phyloP scores from a whole-genome alignment of 2,888 invertebrate genomes.

The Limenitis camilla region DNA sequence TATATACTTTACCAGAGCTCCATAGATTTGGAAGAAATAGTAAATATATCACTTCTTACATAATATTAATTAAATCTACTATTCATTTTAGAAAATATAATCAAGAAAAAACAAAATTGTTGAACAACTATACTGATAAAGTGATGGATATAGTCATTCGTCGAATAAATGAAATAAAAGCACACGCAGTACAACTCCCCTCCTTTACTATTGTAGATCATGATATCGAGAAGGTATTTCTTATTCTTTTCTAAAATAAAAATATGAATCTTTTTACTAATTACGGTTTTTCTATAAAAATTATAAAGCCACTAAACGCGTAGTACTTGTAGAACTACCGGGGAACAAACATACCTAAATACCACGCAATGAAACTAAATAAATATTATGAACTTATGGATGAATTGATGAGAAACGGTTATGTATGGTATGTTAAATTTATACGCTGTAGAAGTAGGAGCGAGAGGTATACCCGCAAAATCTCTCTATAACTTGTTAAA shows the following conservation, averaged over 20 bases:
- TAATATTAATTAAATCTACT: not conserved
- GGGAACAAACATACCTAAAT: too few relatives aligned
- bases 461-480: too few relatives aligned
- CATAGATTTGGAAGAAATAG: too few relatives aligned
- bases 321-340: too few relatives aligned
- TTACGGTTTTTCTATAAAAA: not conserved
- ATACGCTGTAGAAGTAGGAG: too few relatives aligned
- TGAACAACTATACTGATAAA: conserved; percentile 41
- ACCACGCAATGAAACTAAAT: too few relatives aligned
- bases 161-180: conserved; percentile 30
- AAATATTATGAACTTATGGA: too few relatives aligned
- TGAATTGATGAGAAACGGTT: too few relatives aligned
- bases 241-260: not conserved
- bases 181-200: conserved; percentile 24
- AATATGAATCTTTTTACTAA: too few relatives aligned
- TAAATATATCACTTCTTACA: not conserved
- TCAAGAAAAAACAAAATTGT: conserved; percentile 34
- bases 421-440: too few relatives aligned
- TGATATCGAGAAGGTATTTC: conserved; percentile 25
- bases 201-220: conserved; percentile 25
- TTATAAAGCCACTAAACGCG: conserved; percentile 14
- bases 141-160: conserved; percentile 32
- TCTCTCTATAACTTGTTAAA: too few relatives aligned
- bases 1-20: too few relatives aligned
- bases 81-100: conserved; percentile 42